phyloP scores from a whole-genome alignment of 2,113 vertebrate genomes.

The Bolborhynchus lineola region DNA sequence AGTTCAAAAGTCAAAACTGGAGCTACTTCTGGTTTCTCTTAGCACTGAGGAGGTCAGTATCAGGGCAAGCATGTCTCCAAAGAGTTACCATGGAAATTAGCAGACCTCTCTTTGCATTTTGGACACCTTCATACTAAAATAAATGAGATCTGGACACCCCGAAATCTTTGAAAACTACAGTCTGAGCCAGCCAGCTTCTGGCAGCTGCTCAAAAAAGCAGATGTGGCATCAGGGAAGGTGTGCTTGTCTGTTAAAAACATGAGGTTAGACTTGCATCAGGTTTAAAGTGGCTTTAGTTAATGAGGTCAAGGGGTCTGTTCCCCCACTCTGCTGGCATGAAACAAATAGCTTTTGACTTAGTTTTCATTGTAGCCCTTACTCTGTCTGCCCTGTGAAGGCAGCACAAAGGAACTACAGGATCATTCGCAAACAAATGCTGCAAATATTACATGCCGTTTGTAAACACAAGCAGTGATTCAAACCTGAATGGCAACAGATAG shows the following conservation, averaged over 20 bases:
- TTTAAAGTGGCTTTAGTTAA: neutral
- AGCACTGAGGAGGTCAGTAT: neutral
- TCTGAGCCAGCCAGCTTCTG: neutral
- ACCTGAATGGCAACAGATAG: neutral
- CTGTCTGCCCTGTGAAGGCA: neutral
- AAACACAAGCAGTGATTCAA: conserved; percentile 22
- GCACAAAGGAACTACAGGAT: neutral
- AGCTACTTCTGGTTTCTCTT: neutral
- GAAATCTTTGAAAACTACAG: neutral
- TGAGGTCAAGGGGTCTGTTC: neutral
- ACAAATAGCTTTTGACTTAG: neutral
- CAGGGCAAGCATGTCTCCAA: neutral
- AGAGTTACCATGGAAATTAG: neutral
- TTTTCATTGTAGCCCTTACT: neutral
- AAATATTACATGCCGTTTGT: neutral
- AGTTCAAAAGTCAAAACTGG: neutral
- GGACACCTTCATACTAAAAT: neutral
- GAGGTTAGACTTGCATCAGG: neutral
- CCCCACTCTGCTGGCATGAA: neutral
- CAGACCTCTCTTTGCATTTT: neutral
- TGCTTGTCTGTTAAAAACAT: neutral
- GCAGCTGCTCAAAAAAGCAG: neutral
- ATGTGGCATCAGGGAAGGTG: neutral
- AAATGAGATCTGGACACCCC: neutral
- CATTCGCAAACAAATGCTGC: conserved; percentile 3